Percentiles rank a stretch among this genome's conserved stretches.
phyloP scores from a whole-genome alignment of 2,888 invertebrate genomes.

The Dasysyrphus albostriatus region DNA sequence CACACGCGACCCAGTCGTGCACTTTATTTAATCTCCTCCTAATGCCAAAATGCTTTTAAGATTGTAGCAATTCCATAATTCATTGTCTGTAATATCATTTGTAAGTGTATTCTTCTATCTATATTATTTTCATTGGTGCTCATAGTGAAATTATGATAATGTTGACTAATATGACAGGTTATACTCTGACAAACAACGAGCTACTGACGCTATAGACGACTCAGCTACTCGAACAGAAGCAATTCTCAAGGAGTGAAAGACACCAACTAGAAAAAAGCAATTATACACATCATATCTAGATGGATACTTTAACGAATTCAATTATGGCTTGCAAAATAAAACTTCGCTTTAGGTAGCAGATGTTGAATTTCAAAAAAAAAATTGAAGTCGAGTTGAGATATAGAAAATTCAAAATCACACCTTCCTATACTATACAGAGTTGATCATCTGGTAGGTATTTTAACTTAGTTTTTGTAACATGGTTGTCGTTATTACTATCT shows the following conservation, averaged over 20 bases:
- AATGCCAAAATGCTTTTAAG: slow-evolving; percentile 29
- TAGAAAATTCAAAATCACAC: slow-evolving; percentile 13
- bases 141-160: slow-evolving; percentile 62
- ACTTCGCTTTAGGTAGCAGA: slow-evolving; percentile 2
- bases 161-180: slow-evolving; percentile 46
- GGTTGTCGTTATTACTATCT: not conserved
- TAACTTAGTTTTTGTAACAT: not conserved
- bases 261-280: slow-evolving; percentile 16
- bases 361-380: not conserved
- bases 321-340: slow-evolving; percentile 9
- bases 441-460: not conserved
- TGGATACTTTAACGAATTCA: slow-evolving; percentile 18
- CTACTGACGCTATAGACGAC: slow-evolving; percentile 26
- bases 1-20: too few relatives aligned
- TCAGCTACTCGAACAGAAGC: slow-evolving; percentile 21
- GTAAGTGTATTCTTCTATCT: not conserved
- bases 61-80: slow-evolving; percentile 1
- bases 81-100: not conserved
- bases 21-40: not conserved
- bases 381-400: not conserved
- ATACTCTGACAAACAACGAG: slow-evolving; percentile 20
- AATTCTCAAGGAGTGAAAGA: not conserved
- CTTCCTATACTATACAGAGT: not conserved
- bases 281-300: slow-evolving; percentile 7
- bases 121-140: slow-evolving; percentile 24